phyloP scores from a whole-genome alignment of 2,113 vertebrate species.

The Pristiophorus japonicus region DNA sequence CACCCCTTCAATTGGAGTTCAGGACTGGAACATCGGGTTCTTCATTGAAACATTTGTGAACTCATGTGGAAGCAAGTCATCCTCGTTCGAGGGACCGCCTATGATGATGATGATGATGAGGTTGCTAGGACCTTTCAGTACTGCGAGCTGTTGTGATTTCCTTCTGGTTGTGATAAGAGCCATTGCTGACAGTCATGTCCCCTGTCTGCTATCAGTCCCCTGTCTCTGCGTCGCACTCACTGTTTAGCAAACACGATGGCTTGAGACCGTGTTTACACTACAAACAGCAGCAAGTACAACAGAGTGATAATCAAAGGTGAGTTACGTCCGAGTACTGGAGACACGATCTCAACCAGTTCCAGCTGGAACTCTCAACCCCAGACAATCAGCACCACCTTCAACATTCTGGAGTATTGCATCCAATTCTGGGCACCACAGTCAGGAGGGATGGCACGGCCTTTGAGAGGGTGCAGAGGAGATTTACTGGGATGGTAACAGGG shows the following conservation, averaged over 20 bases:
- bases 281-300: slow-evolving; percentile 1
- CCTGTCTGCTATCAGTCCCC: neutral
- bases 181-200: neutral
- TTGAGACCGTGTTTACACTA: slow-evolving; percentile 30
- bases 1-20: no score
- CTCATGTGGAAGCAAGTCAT: no score
- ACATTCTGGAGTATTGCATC: neutral
- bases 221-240: neutral
- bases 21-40: no score
- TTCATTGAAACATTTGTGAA: no score
- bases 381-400: neutral
- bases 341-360: neutral
- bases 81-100: no score
- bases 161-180: neutral
- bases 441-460: neutral
- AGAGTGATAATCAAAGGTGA: neutral
- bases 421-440: neutral
- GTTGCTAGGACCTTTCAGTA: neutral
- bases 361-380: neutral
- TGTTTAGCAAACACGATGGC: slow-evolving; percentile 22
- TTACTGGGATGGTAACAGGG: neutral
- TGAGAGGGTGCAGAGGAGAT: neutral
- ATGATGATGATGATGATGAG: no score
- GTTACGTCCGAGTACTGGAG: neutral
- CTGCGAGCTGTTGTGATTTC: neutral